A percentile compares a stretch with the other conserved stretches of the same genome.
Conservation (phyloP, 1,140 invertebrate genomes). For the Apis dorsata region DNA sequence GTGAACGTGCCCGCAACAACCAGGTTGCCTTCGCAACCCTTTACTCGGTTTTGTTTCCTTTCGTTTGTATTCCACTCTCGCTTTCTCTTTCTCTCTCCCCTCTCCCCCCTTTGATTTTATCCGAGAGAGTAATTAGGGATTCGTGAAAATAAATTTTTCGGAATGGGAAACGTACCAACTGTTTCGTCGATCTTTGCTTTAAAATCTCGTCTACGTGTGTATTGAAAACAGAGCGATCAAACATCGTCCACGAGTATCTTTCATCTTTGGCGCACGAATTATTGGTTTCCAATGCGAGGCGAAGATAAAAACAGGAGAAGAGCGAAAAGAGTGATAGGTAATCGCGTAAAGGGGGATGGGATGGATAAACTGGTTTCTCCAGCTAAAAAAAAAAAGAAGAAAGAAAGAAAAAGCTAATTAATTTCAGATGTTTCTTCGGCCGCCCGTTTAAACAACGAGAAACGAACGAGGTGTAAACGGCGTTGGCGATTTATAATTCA, state of each 20-base stretch:
- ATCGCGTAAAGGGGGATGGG: neutral
- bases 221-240: neutral
- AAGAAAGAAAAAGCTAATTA: constrained; percentile 29
- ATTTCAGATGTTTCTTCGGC: constrained; percentile 6
- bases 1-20: neutral
- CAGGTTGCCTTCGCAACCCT: neutral
- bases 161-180: neutral
- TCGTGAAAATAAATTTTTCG: constrained; percentile 26
- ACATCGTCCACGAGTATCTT: neutral
- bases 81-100: neutral
- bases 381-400: no score
- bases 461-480: neutral
- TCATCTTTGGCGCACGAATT: neutral
- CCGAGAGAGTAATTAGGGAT: neutral
- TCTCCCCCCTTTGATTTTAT: no score
- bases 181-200: constrained; percentile 14
- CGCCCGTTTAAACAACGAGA: constrained; percentile 16
- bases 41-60: constrained; percentile 32
- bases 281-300: neutral
- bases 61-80: neutral
- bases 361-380: neutral
- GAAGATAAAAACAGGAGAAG: no score
- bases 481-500: constrained; percentile 39
- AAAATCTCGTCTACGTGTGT: neutral
- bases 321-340: neutral